Base-by-base conservation (phyloP, 2,797 vertebrate genomes). In the Chiloscyllium punctatum region DNA sequence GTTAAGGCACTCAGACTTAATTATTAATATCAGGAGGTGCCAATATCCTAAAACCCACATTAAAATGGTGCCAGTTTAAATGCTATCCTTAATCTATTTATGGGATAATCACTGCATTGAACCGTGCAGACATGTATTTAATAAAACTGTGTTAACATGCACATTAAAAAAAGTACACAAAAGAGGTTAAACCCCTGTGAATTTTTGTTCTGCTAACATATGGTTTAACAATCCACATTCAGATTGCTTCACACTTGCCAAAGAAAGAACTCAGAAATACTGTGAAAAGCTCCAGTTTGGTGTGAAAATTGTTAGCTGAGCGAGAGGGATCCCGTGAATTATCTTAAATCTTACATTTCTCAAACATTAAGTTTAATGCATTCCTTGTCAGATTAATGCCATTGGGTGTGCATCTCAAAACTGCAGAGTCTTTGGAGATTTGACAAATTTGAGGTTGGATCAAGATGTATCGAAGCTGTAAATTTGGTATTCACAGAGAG, bases 231-330 rank as follows among this genome's bases (percentile, higher is more conserved):
- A 53, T 30, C 27, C 72, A 77, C 27, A 51, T 72, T 91, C 71
- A 95, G 27, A 53, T 57, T 62, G 13, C 48, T 94, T 53, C 69
- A 94, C n/a, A 94, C 18, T 77, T 95, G 30, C 94, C 33, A 77
- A 95, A 77, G 71, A 95, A 53, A 95, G n/a, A 72, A 71, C 71
- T 95, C 77, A 77, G 94, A 95, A 95, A 77, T 74, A 16, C 15
- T 51, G 51, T 77, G 71, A 95, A 95, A 51, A 77, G 71, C 71
- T 74, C 30, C 51, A 8, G 27, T n/a, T 18, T 33, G 51, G 42
- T 77, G 51, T 74, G 94, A 95, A 53, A 77, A 48, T 5, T 95
- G 42, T 51, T 95, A n/a, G 71, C 51, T 95, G 48, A 95, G 33
- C 42, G 15, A 95, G 77, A 95, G 71, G 71, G 94, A 77, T 95